Evolutionary conservation across 2,113 vertebrate genomes (phyloP), one percentile per base, ranked within the genome.

Genomic region (Pollachius pollachius): DNA sequence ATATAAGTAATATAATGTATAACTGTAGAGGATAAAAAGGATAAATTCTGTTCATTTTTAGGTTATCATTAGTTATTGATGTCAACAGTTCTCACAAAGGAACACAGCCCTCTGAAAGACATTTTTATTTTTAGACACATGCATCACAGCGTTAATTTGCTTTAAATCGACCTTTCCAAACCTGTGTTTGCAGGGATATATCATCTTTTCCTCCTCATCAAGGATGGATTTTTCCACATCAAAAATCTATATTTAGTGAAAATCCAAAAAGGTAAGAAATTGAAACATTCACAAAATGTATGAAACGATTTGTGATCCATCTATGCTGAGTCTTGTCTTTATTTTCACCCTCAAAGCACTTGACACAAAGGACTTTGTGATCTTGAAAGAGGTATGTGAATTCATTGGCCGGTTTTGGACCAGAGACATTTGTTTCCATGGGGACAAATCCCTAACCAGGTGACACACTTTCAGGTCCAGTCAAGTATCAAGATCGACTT

Each of bases 211-310:
- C 81, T 98, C 65, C 90, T 97, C 64, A 91, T 93, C 3, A 91
- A 84, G 56, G 90, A 80, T 73, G 97, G 96, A 4, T 94, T 97
- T 77, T 95, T 95, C 84, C 94, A 92, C 74, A 87, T 98, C 78
- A 89, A 90, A 81, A 91, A 94, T 69, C 92, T 99, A 54, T 92
- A 93, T n/a, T 89, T 99, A 89, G 85, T 81, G 76, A 91, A 92
- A 83, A 94, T 92, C 0, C 89, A 94, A 67, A 91, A 89, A 90
- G 97, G 97, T 98, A 92, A 72, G 62, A 37, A 48, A 37, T 27
- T 4, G 0, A n/a, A 15, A 9, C 15, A 58, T 0, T 27, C 12
- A 21, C 19, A 56, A 12, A 68, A 34, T 23, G 27, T 3, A 48
- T 54, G 17, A 13, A 60, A 30, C 5, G 0, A 37, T 68, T n/a